Conservation (phyloP, 2,797 vertebrate genomes). For the Pseudomugil gertrudae region DNA sequence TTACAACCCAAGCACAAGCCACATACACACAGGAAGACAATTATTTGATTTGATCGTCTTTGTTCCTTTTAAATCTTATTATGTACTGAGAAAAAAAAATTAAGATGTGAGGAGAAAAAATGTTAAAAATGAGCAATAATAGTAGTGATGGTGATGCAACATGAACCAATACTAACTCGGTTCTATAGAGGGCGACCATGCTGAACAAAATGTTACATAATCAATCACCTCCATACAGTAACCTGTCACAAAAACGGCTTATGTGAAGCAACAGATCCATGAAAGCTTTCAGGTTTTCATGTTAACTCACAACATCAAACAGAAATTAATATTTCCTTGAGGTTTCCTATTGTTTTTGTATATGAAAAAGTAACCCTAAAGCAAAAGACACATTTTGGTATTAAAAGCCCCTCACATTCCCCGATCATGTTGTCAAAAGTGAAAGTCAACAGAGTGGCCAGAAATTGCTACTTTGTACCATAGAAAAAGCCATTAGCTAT, state of each 20-base stretch:
- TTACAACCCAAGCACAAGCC: not conserved
- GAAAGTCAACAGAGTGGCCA: constrained; percentile 37
- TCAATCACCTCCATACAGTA: constrained; percentile 9
- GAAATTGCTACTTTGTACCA: constrained; percentile 37
- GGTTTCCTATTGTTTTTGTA: not conserved
- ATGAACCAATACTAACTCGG: not conserved
- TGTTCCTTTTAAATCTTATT: too few species aligned
- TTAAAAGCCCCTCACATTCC: not conserved
- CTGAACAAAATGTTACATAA: constrained; percentile 30
- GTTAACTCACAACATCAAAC: not conserved
- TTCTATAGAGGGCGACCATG: not conserved
- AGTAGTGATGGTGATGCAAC: not conserved
- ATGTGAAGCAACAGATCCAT: constrained; percentile 10
- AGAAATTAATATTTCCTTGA: not conserved
- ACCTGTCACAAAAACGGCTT: constrained; percentile 23
- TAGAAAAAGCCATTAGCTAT: constrained; percentile 39
- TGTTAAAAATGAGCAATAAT: not conserved
- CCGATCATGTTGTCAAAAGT: constrained; percentile 32
- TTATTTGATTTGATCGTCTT: too few species aligned
- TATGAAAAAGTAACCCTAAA: not conserved
- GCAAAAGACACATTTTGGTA: not conserved
- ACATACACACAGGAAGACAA: not conserved
- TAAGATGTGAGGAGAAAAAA: not conserved
- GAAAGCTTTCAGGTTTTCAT: constrained; percentile 8
- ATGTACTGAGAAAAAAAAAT: too few species aligned